These are phyloP conservation scores for Bradypodion pumilum DNA, from an alignment of 2,797 vertebrate genomes.

Conservation along the genomic window DNA sequence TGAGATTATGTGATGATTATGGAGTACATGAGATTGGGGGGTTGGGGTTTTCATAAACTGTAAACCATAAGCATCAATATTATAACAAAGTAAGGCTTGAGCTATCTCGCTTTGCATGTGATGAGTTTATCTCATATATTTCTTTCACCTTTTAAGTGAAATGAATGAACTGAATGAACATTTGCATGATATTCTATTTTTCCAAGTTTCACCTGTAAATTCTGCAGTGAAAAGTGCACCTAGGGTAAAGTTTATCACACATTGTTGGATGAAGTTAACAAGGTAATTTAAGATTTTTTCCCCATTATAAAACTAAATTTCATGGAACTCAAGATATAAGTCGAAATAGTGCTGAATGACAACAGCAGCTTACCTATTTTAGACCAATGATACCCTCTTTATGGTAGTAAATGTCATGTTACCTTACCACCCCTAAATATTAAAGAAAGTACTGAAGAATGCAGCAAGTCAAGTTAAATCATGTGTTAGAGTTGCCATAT, in stretches of 20 bases:
- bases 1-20: no score
- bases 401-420: not conserved
- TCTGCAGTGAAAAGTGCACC: not conserved
- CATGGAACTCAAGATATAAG: not conserved
- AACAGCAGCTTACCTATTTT: not conserved
- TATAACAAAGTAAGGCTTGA: no score
- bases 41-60: no score
- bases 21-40: no score
- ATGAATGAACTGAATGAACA: no score
- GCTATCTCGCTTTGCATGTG: no score
- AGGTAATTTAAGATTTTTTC: conserved; percentile 28
- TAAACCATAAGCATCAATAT: no score
- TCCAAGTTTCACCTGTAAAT: no score
- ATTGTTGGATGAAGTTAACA: not conserved
- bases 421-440: not conserved
- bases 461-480: not conserved
- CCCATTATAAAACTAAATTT: conserved; percentile 12
- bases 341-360: conserved; percentile 8
- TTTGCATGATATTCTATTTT: no score
- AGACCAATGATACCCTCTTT: not conserved
- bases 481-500: no score
- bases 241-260: not conserved
- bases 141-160: no score
- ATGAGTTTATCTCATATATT: no score
- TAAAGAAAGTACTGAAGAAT: not conserved